A percentile compares a stretch with the other conserved stretches of the same genome.
phyloP scores from a whole-genome alignment of 2,113 vertebrate genomes.

The Nerophis ophidion region DNA sequence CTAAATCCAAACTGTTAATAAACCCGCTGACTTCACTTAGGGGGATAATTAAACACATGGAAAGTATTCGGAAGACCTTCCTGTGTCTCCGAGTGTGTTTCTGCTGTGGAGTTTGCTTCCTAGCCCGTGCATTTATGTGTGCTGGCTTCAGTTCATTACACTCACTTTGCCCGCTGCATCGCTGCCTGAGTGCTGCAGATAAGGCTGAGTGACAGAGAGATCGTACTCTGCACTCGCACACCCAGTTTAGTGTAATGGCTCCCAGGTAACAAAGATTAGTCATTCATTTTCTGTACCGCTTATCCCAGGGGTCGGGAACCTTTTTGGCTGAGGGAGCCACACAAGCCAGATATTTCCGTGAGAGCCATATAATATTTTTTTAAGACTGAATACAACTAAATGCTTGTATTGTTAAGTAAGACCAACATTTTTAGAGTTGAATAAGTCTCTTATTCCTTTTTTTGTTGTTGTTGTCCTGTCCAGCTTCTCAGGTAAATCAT shows the following conservation, averaged over 20 bases:
- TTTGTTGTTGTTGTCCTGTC: too few relatives aligned
- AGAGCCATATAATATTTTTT: too few relatives aligned
- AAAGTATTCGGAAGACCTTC: conserved; percentile 28
- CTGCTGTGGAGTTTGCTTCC: neutral
- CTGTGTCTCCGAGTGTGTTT: conserved; percentile 8
- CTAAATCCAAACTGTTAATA: conserved; percentile 32
- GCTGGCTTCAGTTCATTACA: conserved; percentile 4
- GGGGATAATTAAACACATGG: conserved; percentile 48
- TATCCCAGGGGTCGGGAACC: too few relatives aligned
- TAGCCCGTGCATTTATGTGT: conserved; percentile 2
- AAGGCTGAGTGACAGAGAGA: conserved; percentile 36
- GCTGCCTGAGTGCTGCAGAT: conserved; percentile 31
- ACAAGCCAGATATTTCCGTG: too few relatives aligned
- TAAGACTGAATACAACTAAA: too few relatives aligned
- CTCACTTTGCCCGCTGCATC: conserved; percentile 20
- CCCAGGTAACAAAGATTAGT: neutral
- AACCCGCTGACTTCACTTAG: conserved; percentile 35
- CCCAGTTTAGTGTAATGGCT: neutral
- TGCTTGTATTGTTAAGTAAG: too few relatives aligned
- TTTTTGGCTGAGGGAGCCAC: too few relatives aligned
- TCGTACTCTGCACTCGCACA: conserved; percentile 14
- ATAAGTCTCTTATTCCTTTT: too few relatives aligned
- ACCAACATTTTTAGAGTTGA: too few relatives aligned
- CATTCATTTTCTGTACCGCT: too few relatives aligned
- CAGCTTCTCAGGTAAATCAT: too few relatives aligned